Evolutionary conservation across 2,113 vertebrate genomes (phyloP).

Genomic region (Neotragus pygmaeus): DNA sequence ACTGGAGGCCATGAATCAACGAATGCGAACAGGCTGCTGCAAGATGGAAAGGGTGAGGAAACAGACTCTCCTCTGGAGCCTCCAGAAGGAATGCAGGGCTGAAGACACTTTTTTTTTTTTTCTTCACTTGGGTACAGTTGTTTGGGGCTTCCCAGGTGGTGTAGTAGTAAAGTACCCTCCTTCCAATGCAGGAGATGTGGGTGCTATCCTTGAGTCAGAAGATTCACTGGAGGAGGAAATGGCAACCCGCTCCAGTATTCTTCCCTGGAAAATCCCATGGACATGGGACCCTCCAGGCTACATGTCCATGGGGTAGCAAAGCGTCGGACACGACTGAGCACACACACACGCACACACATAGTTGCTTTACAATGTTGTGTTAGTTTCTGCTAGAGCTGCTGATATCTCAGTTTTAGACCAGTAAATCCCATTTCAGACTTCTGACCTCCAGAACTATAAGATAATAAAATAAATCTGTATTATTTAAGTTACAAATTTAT

Average conservation of each 20-base stretch:
- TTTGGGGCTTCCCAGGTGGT: not conserved
- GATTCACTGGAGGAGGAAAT: not conserved
- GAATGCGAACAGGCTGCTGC: not conserved
- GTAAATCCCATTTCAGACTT: not conserved
- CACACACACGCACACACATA: not conserved
- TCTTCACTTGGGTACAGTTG: not conserved
- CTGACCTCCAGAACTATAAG: not conserved
- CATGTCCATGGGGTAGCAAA: accelerated
- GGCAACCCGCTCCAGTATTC: not conserved
- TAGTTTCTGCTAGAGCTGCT: not conserved
- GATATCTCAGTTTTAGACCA: not conserved
- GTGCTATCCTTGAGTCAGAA: not conserved
- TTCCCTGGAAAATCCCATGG: not conserved
- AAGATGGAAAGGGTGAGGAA: not conserved
- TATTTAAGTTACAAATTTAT: not conserved
- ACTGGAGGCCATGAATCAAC: no score
- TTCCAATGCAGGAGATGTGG: not conserved
- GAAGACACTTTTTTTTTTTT: not conserved
- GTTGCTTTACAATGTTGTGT: not conserved
- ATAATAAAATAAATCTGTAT: not conserved
- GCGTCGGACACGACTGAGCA: not conserved
- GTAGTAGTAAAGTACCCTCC: not conserved
- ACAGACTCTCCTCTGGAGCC: not conserved
- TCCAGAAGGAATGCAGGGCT: not conserved
- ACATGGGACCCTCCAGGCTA: not conserved